phyloP scores from a whole-genome alignment of 92 coral and sea anemone species.

The Palythoa heliodiscus region DNA sequence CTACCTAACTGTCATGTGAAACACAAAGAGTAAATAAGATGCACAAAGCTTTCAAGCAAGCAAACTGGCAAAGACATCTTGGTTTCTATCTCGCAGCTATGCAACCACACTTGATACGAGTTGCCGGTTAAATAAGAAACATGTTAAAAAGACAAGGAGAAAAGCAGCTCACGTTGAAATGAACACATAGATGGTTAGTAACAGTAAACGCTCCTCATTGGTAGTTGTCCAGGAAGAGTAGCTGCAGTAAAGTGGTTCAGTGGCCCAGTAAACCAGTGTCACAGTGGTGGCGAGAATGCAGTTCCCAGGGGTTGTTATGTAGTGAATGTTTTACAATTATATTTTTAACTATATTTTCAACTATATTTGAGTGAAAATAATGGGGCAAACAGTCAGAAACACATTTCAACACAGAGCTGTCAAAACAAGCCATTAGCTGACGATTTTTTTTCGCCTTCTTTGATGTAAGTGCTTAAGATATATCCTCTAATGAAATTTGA shows the following conservation, averaged over 20 bases:
- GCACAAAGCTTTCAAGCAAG: neutral
- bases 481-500: no score
- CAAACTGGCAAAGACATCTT: neutral
- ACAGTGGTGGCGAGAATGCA: neutral
- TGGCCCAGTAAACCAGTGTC: neutral
- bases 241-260: neutral
- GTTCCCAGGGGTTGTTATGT: conserved; percentile 6
- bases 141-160: neutral
- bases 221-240: neutral
- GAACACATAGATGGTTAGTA: neutral
- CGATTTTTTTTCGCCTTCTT: no score
- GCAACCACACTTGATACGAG: neutral
- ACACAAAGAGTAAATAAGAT: neutral
- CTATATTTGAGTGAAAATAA: no score
- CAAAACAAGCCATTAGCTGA: no score
- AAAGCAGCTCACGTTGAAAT: neutral
- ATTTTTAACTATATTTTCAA: no score
- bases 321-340: conserved; percentile 1
- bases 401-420: no score
- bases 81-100: neutral
- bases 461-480: no score
- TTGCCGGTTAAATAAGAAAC: neutral
- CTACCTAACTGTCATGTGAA: conserved; percentile 35
- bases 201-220: neutral
- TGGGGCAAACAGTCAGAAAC: no score